Base-by-base conservation (phyloP, 2,113 vertebrate genomes). In the Rhea americana region DNA sequence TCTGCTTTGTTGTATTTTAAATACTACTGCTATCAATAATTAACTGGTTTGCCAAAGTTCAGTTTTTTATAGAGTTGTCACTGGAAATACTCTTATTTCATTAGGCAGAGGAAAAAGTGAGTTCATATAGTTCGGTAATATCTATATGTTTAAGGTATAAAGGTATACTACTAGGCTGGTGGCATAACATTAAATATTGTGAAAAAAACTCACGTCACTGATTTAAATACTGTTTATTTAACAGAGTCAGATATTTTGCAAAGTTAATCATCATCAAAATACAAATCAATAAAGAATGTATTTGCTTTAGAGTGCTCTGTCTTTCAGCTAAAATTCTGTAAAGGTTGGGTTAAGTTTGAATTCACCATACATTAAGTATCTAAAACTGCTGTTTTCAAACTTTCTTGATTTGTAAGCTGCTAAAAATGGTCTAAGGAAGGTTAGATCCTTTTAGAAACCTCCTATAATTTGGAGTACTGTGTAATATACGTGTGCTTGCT, bases 241-340 rank as follows among this genome's bases (percentile, higher is more conserved):
- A 68, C 68, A 53, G 67, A 78, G 75, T 72, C 41, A 53, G 63
- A 41, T 72, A n/a, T 65, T 90, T 74, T 59, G 25, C 56, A 35
- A 9, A 71, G 90, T 95, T 95, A 96, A 92, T 93, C 14, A 93
- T 87, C 86, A 91, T 78, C 67, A 93, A 66, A 78, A 94, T 41
- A 61, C 51, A 86, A 80, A 82, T 80, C 70, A 66, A 80, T 87
- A 63, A 66, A 56, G 63, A 89, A 89, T 77, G 50, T 81, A 89
- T 83, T 89, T 93, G 10, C n/a, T 92, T 51, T 89, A 86, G 74
- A 90, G 39, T 76, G 30, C 37, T 62, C n/a, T 73, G 26, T 63
- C 56, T 82, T 93, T 65, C 41, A 82, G 13, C 15, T 89, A 15
- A 48, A 9, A 1, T 65, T 47, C 73, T 77, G 9, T 39, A 47